Conservation (phyloP, 1,140 invertebrate genomes). For the Elymnias hypermnestra region DNA sequence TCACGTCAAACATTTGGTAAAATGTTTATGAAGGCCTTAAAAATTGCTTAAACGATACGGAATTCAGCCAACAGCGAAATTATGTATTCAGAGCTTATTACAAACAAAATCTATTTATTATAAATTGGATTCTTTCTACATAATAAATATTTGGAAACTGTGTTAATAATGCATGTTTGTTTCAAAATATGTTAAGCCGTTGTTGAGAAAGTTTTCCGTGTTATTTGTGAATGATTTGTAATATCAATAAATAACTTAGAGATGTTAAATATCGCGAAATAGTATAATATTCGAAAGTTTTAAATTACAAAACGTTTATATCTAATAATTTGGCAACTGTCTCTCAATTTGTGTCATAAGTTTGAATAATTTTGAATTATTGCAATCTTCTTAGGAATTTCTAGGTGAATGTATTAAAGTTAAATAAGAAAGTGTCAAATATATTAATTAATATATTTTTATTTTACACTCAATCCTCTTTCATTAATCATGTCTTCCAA, state of each 20-base stretch:
- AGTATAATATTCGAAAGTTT: background rate
- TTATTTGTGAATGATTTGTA: background rate
- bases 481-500: too few species aligned
- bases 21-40: conserved; percentile 4
- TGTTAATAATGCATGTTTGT: background rate
- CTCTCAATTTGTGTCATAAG: too few species aligned
- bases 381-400: too few species aligned
- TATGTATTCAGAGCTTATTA: conserved; percentile 13
- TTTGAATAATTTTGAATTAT: too few species aligned
- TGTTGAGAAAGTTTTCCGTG: background rate
- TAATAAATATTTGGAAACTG: background rate
- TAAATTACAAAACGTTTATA: too few species aligned
- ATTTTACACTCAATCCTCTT: too few species aligned
- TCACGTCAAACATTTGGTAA: conserved; percentile 13
- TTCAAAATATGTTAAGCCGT: background rate
- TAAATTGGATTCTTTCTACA: conserved; percentile 1
- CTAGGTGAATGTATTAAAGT: too few species aligned
- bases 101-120: conserved; percentile 11
- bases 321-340: too few species aligned
- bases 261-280: background rate
- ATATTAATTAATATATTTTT: too few species aligned
- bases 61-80: conserved; percentile 9
- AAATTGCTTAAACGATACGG: conserved; percentile 8
- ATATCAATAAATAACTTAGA: background rate
- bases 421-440: too few species aligned